Evolutionary conservation across 2,113 vertebrate species (phyloP).

Genomic region (Lophotis ruficrista): DNA sequence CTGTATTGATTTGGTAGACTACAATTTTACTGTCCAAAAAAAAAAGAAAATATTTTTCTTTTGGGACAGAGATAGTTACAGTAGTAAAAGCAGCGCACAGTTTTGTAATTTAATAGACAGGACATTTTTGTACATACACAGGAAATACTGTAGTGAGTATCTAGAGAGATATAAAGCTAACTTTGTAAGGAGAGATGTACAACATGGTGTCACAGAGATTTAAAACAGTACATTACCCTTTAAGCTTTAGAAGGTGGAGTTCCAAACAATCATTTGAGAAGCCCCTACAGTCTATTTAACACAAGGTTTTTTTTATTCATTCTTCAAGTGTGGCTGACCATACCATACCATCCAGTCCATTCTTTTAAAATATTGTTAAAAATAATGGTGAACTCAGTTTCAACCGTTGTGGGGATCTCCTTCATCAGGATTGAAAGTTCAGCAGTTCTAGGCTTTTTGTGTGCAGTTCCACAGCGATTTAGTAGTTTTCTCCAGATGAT

Average conservation of each 20-base stretch:
- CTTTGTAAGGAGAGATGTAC: background rate
- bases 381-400: background rate
- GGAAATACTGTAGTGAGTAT: background rate
- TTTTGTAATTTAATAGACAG: background rate
- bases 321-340: background rate
- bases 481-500: background rate
- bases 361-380: background rate
- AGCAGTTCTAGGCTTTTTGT: background rate
- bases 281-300: background rate
- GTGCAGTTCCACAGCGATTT: background rate
- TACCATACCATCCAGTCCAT: background rate
- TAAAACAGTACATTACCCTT: background rate
- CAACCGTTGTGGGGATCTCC: background rate
- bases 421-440: background rate
- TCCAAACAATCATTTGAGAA: background rate
- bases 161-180: background rate
- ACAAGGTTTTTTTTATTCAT: rapidly evolving
- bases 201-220: background rate
- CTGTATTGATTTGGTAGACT: background rate
- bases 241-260: background rate
- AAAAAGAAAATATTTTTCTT: background rate
- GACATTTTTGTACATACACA: background rate
- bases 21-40: background rate
- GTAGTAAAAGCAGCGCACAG: background rate
- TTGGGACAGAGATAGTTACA: background rate